These are phyloP conservation scores for Lycia hirtaria DNA, from an alignment of 2,888 invertebrate species.

Conservation along the genomic window DNA sequence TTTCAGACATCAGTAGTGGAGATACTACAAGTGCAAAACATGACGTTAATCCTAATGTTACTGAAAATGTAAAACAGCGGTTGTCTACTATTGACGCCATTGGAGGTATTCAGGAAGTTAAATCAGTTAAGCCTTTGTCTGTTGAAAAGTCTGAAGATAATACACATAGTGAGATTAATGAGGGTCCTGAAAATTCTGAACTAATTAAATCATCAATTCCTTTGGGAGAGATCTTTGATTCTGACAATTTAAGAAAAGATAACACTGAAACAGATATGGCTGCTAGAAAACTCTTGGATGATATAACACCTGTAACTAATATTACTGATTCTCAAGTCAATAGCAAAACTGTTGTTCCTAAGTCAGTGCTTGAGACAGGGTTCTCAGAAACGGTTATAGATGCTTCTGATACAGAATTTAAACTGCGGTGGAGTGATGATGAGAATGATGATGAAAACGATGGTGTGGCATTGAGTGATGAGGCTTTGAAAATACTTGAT, in stretches of 20 bases:
- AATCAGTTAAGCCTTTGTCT: background rate
- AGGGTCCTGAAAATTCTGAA: background rate
- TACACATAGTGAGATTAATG: background rate
- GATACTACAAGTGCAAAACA: background rate
- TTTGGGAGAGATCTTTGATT: background rate
- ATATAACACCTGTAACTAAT: background rate
- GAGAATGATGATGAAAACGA: conserved; percentile 13
- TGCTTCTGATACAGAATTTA: conserved; percentile 20
- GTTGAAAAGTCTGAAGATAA: background rate
- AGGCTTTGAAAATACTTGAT: conserved; percentile 12
- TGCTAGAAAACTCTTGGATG: background rate
- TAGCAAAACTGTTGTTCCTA: background rate
- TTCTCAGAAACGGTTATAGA: conserved; percentile 19
- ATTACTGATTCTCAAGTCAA: background rate
- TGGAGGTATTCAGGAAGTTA: background rate
- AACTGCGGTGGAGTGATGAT: conserved; percentile 30
- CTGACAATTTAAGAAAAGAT: background rate
- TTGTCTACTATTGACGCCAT: background rate
- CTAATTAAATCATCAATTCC: background rate
- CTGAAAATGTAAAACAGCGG: background rate
- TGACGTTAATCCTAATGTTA: background rate
- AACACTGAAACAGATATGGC: background rate
- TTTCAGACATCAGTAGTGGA: conserved; percentile 1
- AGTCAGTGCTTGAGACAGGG: background rate
- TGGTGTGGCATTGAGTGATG: conserved; percentile 4